Conservation (phyloP, 2,797 vertebrate species). For the Malacoraja senta region DNA sequence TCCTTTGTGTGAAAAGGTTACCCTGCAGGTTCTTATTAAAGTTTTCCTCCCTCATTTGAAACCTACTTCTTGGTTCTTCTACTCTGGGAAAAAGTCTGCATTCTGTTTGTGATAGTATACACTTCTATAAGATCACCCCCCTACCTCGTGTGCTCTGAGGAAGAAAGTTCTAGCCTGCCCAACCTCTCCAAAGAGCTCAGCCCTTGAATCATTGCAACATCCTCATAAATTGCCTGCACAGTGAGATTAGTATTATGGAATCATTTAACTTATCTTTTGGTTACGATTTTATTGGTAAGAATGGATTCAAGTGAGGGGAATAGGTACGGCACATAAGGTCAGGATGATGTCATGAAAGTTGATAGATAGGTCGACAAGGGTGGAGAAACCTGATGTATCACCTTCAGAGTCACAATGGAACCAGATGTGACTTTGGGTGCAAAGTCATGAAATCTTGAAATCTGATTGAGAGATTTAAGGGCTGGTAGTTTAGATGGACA, state of each 20-base stretch:
- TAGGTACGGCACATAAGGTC: not conserved
- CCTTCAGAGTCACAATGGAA: not conserved
- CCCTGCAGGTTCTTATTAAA: too few relatives aligned
- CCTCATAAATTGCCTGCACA: too few relatives aligned
- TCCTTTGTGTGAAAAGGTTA: too few relatives aligned
- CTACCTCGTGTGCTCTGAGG: too few relatives aligned
- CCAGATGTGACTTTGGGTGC: not conserved
- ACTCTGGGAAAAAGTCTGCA: too few relatives aligned
- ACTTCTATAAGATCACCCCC: too few relatives aligned
- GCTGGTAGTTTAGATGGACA: not conserved
- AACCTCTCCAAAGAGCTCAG: too few relatives aligned
- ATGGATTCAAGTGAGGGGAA: not conserved
- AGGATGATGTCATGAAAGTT: not conserved
- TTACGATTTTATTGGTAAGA: not conserved
- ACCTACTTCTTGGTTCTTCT: too few relatives aligned
- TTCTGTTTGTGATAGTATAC: too few relatives aligned
- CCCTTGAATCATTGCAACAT: too few relatives aligned
- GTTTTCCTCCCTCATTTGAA: too few relatives aligned
- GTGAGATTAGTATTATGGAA: not conserved
- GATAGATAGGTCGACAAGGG: not conserved
- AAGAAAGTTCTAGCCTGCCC: too few relatives aligned
- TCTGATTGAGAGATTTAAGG: not conserved
- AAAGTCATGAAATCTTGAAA: not conserved
- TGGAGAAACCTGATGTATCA: not conserved
- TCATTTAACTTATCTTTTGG: not conserved